Conservation (phyloP, 1,140 invertebrate genomes). For the Anoplolepis gracilipes region DNA sequence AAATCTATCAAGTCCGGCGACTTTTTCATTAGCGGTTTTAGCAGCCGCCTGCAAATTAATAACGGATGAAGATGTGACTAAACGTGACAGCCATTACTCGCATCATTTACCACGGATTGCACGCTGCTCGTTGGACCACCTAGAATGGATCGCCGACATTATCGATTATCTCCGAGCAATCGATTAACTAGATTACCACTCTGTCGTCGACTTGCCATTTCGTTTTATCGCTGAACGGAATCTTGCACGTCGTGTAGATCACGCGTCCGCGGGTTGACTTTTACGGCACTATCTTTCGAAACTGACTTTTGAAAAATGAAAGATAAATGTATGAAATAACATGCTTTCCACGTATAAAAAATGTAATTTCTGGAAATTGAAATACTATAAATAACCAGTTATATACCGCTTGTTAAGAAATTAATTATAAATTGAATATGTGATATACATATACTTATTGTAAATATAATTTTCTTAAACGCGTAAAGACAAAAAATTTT, state of each 20-base stretch:
- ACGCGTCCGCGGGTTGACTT: constrained; percentile 10
- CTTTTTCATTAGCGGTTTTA: constrained; percentile 63
- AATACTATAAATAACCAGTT: neutral
- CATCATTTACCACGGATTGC: constrained; percentile 78
- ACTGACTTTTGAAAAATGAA: constrained; percentile 66
- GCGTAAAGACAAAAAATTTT: neutral
- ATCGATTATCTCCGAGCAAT: constrained; percentile 79
- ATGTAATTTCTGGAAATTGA: neutral
- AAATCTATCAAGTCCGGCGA: neutral
- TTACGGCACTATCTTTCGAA: constrained; percentile 66
- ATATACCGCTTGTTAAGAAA: neutral
- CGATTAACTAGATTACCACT: constrained; percentile 80
- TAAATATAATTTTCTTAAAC: neutral
- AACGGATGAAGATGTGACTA: constrained; percentile 79
- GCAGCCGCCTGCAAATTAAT: constrained; percentile 57
- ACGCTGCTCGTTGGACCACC: constrained; percentile 67
- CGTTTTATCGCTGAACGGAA: constrained; percentile 78
- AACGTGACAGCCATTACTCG: constrained; percentile 75
- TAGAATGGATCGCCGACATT: constrained; percentile 80
- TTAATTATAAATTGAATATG: neutral
- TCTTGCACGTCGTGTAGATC: constrained; percentile 67
- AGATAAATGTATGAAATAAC: constrained; percentile 47
- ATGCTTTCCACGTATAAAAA: constrained; percentile 14
- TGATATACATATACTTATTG: neutral
- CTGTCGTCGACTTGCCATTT: constrained; percentile 77